phyloP scores from a whole-genome alignment of 2,113 vertebrate genomes.

The Thamnophis sirtalis region DNA sequence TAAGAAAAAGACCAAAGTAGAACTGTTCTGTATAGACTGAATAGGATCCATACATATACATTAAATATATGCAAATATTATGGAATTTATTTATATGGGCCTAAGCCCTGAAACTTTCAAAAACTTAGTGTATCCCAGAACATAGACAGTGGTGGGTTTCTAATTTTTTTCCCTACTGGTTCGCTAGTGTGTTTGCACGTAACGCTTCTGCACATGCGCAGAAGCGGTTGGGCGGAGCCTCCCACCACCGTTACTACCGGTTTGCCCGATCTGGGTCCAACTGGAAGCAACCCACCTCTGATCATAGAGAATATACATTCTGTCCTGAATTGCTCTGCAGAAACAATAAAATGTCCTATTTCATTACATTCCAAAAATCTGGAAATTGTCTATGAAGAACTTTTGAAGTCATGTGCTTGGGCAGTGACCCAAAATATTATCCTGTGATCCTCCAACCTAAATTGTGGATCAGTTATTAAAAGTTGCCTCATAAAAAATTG shows the following conservation, averaged over 20 bases:
- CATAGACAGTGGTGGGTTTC: neutral
- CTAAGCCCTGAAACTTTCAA: neutral
- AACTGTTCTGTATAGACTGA: neutral
- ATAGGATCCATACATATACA: neutral
- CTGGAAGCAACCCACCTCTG: no score
- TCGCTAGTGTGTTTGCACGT: no score
- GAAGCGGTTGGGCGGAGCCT: no score
- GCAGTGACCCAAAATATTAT: neutral
- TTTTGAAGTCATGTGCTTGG: neutral
- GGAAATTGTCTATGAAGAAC: neutral
- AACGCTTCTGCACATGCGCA: no score
- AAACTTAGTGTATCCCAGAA: neutral
- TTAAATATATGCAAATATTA: neutral
- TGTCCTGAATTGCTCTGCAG: neutral
- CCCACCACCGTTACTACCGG: no score
- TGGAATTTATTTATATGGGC: neutral
- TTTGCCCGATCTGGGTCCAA: no score
- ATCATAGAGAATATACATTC: neutral
- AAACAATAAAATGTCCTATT: neutral
- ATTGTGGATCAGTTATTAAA: neutral
- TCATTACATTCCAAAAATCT: neutral
- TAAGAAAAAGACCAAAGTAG: no score
- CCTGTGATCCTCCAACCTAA: neutral
- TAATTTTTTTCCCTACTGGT: no score
- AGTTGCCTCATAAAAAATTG: neutral